Base-by-base conservation (phyloP, 2,888 invertebrate species). In the Macaria notata region DNA sequence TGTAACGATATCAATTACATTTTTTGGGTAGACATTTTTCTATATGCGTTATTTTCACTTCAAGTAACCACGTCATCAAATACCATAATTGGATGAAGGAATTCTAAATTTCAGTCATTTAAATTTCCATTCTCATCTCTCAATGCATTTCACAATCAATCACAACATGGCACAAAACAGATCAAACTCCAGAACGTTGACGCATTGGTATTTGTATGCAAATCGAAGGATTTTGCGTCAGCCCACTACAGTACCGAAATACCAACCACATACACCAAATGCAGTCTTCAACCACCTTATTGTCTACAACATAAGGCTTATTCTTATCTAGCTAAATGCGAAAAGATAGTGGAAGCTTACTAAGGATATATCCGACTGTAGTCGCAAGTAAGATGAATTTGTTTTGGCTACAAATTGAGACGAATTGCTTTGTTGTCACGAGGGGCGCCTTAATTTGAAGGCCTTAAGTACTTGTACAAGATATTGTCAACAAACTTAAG, bases 381-480 rank as follows among this genome's bases (percentile, higher is more conserved):
- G 48, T 49, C 54, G 51, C 54, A 59, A 36, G 46, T 43, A 38
- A 59, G 58, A 62, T 54, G 54, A 57, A 53, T 54, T 59, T 59
- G 52, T 55, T 54, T 61, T 61, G 51, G 53, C 45, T 55, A 51
- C 56, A 58, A 58, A 65, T 60, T 59, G 58, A 60, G 63, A 60
- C 52, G 48, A 58, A 65, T 65, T 47, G 61, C 64, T 60, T 63
- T 63, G 64, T 62, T 63, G 54, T 61, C 59, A 31, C 4, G 58
- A 55, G 50, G 56, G 58, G 44, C 57, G 45, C 36, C 56, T 64
- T 64, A 66, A 64, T 62, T 64, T 63, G 56, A 49, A 59, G 59
- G 41, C 42, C 31, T 43, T 38, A 4, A 38, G 3, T 47, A 58
- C 49, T 19, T 19, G 19, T 44, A 49, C 48, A 58, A 9, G 31